phyloP scores from a whole-genome alignment of 2,888 invertebrate species.

The Prenolepis imparis region DNA sequence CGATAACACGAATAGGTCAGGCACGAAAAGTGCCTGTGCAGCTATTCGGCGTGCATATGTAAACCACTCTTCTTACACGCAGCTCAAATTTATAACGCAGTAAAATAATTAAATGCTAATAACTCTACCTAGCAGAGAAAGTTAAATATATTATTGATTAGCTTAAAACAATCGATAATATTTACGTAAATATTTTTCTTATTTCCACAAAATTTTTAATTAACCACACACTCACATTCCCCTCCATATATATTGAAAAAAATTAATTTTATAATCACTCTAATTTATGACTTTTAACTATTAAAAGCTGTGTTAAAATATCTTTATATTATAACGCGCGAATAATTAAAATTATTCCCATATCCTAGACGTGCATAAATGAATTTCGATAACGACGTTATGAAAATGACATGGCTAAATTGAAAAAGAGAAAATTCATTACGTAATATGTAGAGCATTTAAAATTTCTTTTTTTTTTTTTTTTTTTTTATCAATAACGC shows the following conservation, averaged over 20 bases:
- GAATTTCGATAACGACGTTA: conserved; percentile 34
- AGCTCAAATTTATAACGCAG: conserved; percentile 52
- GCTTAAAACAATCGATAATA: conserved; percentile 24
- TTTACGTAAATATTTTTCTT: background rate
- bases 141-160: conserved; percentile 39
- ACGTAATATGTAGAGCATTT: conserved; percentile 14
- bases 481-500: conserved; percentile 27
- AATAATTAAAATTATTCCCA: conserved; percentile 29
- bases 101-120: conserved; percentile 54
- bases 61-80: conserved; percentile 54
- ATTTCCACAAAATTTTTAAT: background rate
- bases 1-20: conserved; percentile 53
- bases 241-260: background rate
- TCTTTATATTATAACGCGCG: background rate
- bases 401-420: conserved; percentile 30
- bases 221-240: no score
- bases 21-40: conserved; percentile 44
- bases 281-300: background rate
- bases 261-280: background rate
- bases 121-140: conserved; percentile 16
- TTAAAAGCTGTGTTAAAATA: conserved; percentile 25
- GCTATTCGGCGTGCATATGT: conserved; percentile 49
- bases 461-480: conserved; percentile 31
- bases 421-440: conserved; percentile 43
- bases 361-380: background rate